Evolutionary conservation across 2,888 invertebrate genomes (phyloP).

Genomic region (Brenthis daphne): DNA sequence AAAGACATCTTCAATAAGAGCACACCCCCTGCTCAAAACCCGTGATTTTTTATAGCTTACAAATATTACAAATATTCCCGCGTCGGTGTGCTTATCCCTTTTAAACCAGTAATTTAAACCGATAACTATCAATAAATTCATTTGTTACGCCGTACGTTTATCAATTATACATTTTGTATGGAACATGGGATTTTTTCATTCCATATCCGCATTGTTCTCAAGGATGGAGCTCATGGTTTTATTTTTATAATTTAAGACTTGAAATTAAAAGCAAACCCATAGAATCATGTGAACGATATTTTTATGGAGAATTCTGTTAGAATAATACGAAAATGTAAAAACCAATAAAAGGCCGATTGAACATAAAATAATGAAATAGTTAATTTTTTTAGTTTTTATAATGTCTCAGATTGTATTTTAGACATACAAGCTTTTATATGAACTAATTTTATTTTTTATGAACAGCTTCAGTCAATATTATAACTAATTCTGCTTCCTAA

Average conservation of each 20-base stretch:
- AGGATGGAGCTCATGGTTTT: slow-evolving; percentile 12
- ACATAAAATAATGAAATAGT: too few species aligned
- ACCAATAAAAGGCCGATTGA: too few species aligned
- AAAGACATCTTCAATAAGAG: background rate
- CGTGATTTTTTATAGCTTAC: slow-evolving; percentile 29
- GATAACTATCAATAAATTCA: slow-evolving; percentile 44
- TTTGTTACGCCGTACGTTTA: slow-evolving; percentile 44
- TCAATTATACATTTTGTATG: slow-evolving; percentile 50
- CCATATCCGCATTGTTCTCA: slow-evolving; percentile 31
- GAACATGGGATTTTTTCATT: slow-evolving; percentile 35
- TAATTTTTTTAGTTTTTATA: too few species aligned
- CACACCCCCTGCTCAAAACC: background rate
- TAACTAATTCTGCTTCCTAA: too few species aligned
- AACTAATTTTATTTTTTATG: too few species aligned
- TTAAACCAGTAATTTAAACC: slow-evolving; percentile 27
- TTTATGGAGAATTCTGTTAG: too few species aligned
- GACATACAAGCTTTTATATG: too few species aligned
- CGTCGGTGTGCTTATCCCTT: slow-evolving; percentile 40
- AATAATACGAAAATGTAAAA: too few species aligned
- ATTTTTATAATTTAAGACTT: background rate
- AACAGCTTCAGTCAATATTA: too few species aligned
- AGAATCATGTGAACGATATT: too few species aligned
- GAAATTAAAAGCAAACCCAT: too few species aligned
- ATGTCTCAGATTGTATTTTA: too few species aligned
- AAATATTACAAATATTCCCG: slow-evolving; percentile 37